Evolutionary conservation across 2,113 vertebrate genomes (phyloP), one percentile per base, ranked within the genome.

Genomic region (Ptilorrhoa leucosticta): DNA sequence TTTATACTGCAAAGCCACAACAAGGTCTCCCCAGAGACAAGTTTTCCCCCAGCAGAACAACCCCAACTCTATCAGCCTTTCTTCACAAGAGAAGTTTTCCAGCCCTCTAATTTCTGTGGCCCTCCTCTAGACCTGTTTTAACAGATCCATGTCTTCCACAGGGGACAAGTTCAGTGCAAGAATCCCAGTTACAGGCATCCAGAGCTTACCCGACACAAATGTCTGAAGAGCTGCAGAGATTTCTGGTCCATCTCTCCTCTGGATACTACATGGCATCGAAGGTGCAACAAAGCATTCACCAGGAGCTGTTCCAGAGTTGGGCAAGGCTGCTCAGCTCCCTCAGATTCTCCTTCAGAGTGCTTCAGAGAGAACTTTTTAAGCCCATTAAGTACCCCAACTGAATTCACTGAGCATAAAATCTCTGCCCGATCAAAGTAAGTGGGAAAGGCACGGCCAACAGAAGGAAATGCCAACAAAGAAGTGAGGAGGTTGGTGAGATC

Each of bases 201-300:
- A 48, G 45, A 63, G 24, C 69, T 91, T 94, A 99, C 99, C 98
- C 98, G 99, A 91, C 98, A 99, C 35, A 99, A 97, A n/a, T 99
- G 99, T 85, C 99, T 98, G 96, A 99, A 99, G 82, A 99, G 99
- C 47, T 97, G 96, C 89, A 97, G 90, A 28, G 99, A 96, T 70
- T 98, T 98, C 5, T 93, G 84, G 80, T 98, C 98, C 89, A 99
- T 97, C 84, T 98, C 98, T 69, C 99, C 99, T 14, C 96, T 97
- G 60, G 96, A 98, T 2, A 99, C 93, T 2, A 98, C 88, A 27
- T 99, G 98, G 73, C 99, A 99, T 27, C 93, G 98, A 81, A 99
- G 96, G 27, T 98, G 98, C 33, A 99, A 97, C 63, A 99, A 98
- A 21, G 99, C 98, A 5, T 98, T 99, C 61, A 99, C 89, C 20